phyloP scores from a whole-genome alignment of 2,797 vertebrate species.

The Calcarius lapponicus region DNA sequence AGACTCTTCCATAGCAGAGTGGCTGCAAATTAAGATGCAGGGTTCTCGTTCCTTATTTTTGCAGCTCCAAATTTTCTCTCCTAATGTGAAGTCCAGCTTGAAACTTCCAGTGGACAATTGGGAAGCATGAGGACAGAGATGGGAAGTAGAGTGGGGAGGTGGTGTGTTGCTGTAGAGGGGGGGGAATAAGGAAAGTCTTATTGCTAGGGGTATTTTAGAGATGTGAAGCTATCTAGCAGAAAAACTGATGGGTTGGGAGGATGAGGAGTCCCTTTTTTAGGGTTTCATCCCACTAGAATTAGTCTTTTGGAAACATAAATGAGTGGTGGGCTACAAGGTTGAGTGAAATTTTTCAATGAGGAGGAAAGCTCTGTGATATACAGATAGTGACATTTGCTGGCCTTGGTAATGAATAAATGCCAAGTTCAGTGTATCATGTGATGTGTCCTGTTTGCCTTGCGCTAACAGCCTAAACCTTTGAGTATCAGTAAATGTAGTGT shows the following conservation, averaged over 20 bases:
- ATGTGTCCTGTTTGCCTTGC: constrained; percentile 61
- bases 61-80: background rate
- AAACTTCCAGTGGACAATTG: background rate
- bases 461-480: constrained; percentile 51
- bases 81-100: background rate
- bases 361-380: constrained; percentile 23
- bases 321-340: background rate
- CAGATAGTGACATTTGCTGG: constrained; percentile 56
- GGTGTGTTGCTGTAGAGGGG: background rate
- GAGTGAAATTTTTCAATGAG: background rate
- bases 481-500: constrained; percentile 61
- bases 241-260: background rate
- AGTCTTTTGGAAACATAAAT: background rate
- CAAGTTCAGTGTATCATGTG: constrained; percentile 58
- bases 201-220: background rate
- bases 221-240: background rate
- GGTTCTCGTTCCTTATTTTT: background rate
- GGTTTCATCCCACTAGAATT: background rate
- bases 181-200: background rate
- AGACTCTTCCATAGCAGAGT: background rate
- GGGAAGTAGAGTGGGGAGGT: background rate
- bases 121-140: background rate
- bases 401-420: constrained; percentile 55
- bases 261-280: background rate
- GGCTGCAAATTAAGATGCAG: background rate